Base-by-base conservation (phyloP, 35 echinoderm and acorn worm genomes). In the Holothuria glaberrima region DNA sequence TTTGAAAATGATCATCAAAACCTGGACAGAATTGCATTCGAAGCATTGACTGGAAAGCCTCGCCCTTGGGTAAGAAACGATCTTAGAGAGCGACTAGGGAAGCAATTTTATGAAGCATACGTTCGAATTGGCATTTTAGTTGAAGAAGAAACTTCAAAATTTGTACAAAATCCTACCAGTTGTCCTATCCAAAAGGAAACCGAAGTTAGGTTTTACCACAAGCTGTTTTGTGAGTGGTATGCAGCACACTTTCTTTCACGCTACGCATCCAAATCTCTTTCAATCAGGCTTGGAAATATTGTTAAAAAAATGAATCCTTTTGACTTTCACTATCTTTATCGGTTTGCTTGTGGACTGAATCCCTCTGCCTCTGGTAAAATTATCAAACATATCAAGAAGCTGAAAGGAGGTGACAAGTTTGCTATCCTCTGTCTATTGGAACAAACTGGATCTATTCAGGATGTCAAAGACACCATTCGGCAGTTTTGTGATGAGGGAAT, bases 241-340 rank as follows among this genome's bases (percentile, higher is more conserved):
- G n/a, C n/a, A n/a, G n/a, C n/a, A 13, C 31, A 83, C 58, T 34
- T 32, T 75, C 30, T 75, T 4, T 35, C 27, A 16, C 6, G 10
- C 6, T 35, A 21, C 29, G 6, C 21, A 26, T 21, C 5, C 30
- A 75, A 32, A 21, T 20, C 36, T 31, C 18, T 26, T 21, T 12
- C 3, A 6, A 36, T 22, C 36, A 45, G 31, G 26, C 5, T 32
- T 21, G 6, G 20, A 45, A 36, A 45, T 6, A 21, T 75, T 21
- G 21, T 75, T 32, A 75, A 75, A 21, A 32, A 35, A 22, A 29
- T 26, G 21, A 31, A 75, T 75, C 71, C 71, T 32, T 75, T 32
- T 75, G 71, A 75, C 21, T 21, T 75, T 9, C 71, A 75, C 25
- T 75, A 75, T 75, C 30, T 75, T n/a, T n/a, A n/a, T n/a, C n/a